phyloP scores from a whole-genome alignment of 2,888 invertebrate genomes.

The Cerceris rybyensis region DNA sequence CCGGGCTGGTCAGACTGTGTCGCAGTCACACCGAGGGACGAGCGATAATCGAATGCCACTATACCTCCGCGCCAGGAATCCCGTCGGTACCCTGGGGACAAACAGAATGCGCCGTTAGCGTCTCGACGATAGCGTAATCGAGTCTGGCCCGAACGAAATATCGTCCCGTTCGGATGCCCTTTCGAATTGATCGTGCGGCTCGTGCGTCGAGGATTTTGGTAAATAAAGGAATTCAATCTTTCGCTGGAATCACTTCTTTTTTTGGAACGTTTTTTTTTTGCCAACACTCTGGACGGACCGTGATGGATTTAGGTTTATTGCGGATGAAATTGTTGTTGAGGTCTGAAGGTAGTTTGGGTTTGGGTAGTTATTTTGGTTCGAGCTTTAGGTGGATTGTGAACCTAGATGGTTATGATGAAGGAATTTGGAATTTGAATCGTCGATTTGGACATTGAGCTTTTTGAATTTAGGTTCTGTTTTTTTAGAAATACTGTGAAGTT shows the following conservation, averaged over 20 bases:
- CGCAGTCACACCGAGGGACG: constrained; percentile 63
- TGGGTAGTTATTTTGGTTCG: too few species aligned
- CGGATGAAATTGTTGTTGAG: too few species aligned
- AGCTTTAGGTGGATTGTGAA: too few species aligned
- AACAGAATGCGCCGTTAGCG: constrained; percentile 65
- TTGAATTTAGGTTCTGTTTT: too few species aligned
- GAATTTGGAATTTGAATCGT: too few species aligned
- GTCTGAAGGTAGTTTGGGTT: too few species aligned
- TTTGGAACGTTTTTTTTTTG: not conserved
- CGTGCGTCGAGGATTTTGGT: not conserved
- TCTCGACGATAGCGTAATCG: constrained; percentile 46
- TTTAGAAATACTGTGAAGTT: too few species aligned
- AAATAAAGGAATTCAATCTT: constrained; percentile 2
- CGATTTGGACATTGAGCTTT: too few species aligned
- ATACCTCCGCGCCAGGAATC: constrained; percentile 95
- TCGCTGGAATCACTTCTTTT: not conserved
- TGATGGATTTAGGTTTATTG: too few species aligned
- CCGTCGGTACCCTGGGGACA: constrained; percentile 93
- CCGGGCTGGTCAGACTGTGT: constrained; percentile 66
- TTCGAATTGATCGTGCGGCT: constrained; percentile 20
- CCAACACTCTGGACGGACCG: too few species aligned
- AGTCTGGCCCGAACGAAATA: constrained; percentile 43
- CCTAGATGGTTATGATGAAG: too few species aligned
- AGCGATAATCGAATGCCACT: constrained; percentile 67
- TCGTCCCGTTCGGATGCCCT: constrained; percentile 10